Percentiles rank a stretch among this genome's conserved stretches.
Evolutionary conservation across 1,140 invertebrate species (phyloP).

Genomic region (Eciton burchellii): DNA sequence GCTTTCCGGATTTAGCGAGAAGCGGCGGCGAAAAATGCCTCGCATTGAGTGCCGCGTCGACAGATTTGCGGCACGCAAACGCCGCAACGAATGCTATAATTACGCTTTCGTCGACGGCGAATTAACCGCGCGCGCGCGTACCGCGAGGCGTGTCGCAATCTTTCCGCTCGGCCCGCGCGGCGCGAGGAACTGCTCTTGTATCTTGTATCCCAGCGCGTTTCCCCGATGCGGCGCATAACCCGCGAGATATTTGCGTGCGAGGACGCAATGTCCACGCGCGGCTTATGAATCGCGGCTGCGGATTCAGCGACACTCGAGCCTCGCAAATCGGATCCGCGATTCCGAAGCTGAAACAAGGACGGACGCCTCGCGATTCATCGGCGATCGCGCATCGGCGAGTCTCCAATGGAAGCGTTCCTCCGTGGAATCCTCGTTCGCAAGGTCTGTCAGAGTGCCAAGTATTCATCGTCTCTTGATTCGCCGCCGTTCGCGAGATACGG

Average conservation of each 20-base stretch:
- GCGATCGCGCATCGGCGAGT: no score
- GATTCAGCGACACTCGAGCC: background rate
- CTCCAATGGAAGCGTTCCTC: no score
- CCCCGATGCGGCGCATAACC: background rate
- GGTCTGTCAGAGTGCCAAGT: conserved; percentile 65
- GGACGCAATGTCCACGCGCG: background rate
- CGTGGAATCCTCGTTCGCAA: conserved; percentile 9
- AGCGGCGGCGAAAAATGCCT: background rate
- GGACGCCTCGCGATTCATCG: background rate
- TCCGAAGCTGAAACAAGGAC: background rate
- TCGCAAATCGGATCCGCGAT: no score
- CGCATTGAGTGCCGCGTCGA: conserved; percentile 33
- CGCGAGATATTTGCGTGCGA: background rate
- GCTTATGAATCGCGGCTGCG: background rate
- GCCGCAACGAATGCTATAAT: conserved; percentile 53
- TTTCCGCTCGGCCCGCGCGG: conserved; percentile 28
- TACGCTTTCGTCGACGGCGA: conserved; percentile 55
- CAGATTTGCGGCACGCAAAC: conserved; percentile 55
- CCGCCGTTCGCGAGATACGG: background rate
- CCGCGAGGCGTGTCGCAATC: conserved; percentile 25
- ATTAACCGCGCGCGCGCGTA: conserved; percentile 27
- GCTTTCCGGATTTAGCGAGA: background rate
- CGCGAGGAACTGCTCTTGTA: background rate
- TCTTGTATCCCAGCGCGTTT: no score
- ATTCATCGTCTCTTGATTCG: conserved; percentile 53